Evolutionary conservation across 2,888 invertebrate species (phyloP), one percentile per base, ranked within the genome.

Genomic region (Pterobdella sp.): DNA sequence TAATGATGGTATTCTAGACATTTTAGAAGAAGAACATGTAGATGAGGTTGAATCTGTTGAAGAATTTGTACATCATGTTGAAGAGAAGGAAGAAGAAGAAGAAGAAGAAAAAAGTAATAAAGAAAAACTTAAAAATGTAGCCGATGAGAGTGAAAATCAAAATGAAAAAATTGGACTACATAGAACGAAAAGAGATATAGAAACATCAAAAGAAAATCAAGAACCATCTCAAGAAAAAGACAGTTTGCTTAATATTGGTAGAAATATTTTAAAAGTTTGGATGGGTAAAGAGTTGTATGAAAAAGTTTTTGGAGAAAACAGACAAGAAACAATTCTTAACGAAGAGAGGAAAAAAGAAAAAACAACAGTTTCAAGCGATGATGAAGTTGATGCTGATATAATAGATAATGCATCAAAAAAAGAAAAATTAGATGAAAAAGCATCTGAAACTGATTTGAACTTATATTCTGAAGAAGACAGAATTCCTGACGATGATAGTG

Each of bases 391-490:
- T 37, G 66, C 72, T 70, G 75, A 75, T 22, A 73, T 73, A 64
- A 4, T 69, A 34, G 64, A 72, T 49, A 49, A 49, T 18, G 35
- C 4, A 29, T 29, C 65, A 29, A 34, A 65, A 34, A 65, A 29
- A 10, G 35, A 65, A 3, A 34, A 65, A 31, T 29, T 31, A 2
- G n/a, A 65, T 49, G 78, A 78, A 69, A 29, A 73, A 49, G 65
- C 73, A 26, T 78, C 80, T 42, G 74, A 77, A 32, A 74, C 74
- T 63, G 73, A 72, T 70, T 75, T 76, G 69, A 70, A 74, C n/a
- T 72, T 68, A 1, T 81, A 75, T 29, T 64, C 72, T 66, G 72
- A 76, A 37, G 79, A 79, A 7, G 79, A 81, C 77, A 81, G 80
- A 4, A 78, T 81, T 56, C 80, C 81, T 18, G 75, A 76, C 49